A percentile compares a stretch with the other conserved stretches of the same genome.
These are phyloP conservation scores for Chloroceryle inda DNA, from an alignment of 2,797 vertebrate genomes.

Conservation along the genomic window DNA sequence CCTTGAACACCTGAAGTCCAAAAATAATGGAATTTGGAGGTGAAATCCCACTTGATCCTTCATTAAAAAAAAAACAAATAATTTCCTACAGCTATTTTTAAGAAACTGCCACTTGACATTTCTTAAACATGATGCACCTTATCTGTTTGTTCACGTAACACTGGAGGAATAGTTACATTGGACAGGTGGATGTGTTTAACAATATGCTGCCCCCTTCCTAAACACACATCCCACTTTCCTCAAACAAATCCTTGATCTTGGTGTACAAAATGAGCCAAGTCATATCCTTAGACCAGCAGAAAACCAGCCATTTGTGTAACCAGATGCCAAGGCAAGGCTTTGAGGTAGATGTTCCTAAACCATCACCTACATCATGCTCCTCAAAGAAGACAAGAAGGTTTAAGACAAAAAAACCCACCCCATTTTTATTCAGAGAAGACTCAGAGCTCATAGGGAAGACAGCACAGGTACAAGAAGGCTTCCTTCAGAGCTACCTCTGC, in stretches of 20 bases:
- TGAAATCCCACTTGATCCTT: not conserved
- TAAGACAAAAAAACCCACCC: not conserved
- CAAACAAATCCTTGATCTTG: not conserved
- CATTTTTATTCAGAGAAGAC: not conserved
- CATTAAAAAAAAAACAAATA: not conserved
- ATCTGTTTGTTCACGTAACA: not conserved
- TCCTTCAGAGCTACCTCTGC: not conserved
- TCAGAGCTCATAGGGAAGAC: not conserved
- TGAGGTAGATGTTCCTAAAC: not conserved
- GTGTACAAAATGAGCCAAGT: not conserved
- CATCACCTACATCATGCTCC: fast-evolving
- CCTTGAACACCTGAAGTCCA: not conserved
- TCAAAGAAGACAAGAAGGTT: not conserved
- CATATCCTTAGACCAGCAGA: not conserved
- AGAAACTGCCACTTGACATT: not conserved
- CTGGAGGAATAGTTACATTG: not conserved
- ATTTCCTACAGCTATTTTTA: not conserved
- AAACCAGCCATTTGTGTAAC: not conserved
- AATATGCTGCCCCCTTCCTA: not conserved
- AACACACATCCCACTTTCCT: not conserved
- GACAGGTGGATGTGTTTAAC: not conserved
- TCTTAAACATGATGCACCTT: not conserved
- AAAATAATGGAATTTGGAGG: not conserved
- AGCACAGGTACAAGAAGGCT: not conserved
- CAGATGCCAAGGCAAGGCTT: not conserved